Percentiles rank a stretch among this genome's conserved stretches.
Conservation (phyloP, 2,888 invertebrate genomes). For the Torymus auratus region DNA sequence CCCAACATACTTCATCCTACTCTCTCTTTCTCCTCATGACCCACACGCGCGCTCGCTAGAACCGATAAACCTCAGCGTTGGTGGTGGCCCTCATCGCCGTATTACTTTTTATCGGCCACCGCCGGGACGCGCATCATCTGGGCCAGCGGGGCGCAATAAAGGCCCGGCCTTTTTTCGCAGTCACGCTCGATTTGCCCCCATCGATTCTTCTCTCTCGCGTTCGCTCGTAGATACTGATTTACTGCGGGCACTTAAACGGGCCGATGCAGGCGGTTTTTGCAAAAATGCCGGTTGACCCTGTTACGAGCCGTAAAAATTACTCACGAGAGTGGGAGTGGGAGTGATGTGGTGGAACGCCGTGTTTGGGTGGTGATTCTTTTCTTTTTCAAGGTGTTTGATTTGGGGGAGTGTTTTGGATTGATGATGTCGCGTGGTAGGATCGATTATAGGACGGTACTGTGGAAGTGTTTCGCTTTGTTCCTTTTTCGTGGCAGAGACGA, state of each 20-base stretch:
- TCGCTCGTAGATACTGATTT: slow-evolving; percentile 48
- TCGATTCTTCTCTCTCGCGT: slow-evolving; percentile 31
- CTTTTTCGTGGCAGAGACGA: no score
- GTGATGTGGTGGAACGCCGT: no score
- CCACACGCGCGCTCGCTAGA: no score
- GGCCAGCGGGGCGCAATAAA: slow-evolving; percentile 26
- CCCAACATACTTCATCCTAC: no score
- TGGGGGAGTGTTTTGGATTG: slow-evolving; percentile 5
- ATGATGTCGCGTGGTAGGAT: neutral
- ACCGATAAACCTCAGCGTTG: no score
- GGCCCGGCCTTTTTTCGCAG: neutral
- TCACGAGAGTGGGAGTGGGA: neutral
- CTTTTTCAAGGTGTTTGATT: neutral
- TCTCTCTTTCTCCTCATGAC: no score
- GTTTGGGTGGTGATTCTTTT: neutral
- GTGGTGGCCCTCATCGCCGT: neutral
- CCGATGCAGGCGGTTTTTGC: slow-evolving; percentile 48
- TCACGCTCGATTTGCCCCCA: slow-evolving; percentile 44
- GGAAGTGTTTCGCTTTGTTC: no score
- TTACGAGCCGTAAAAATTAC: slow-evolving; percentile 58
- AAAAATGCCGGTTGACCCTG: slow-evolving; percentile 46
- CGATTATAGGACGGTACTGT: no score
- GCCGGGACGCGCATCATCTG: slow-evolving; percentile 7
- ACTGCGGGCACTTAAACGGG: slow-evolving; percentile 48
- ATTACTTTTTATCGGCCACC: slow-evolving; percentile 50